phyloP scores from a whole-genome alignment of 1,140 invertebrate genomes.

The Drosophila punjabiensis region DNA sequence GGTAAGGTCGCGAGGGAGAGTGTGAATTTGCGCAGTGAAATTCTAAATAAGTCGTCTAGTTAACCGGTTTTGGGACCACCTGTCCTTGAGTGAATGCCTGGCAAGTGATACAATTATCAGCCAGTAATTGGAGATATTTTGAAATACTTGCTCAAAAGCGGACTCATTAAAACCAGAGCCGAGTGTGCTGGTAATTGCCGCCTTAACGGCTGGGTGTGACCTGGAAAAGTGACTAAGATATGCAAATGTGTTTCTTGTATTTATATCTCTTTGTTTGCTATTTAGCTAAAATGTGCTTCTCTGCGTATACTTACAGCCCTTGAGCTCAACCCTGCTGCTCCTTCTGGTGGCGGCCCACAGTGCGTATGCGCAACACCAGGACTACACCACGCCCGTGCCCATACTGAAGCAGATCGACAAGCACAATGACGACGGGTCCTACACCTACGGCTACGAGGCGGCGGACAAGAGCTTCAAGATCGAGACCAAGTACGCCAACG shows the following conservation, averaged over 20 bases:
- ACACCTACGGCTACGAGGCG: slow-evolving; percentile 95
- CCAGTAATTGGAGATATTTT: slow-evolving; percentile 25
- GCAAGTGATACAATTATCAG: slow-evolving; percentile 19
- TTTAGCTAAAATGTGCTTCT: not conserved
- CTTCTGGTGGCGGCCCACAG: slow-evolving; percentile 45
- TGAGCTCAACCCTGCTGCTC: slow-evolving; percentile 24
- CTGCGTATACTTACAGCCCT: slow-evolving; percentile 12
- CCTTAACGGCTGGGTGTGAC: slow-evolving; percentile 18
- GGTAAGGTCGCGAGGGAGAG: slow-evolving; percentile 62
- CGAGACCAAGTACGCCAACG: slow-evolving; percentile 93
- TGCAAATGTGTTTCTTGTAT: not conserved
- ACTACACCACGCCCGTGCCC: slow-evolving; percentile 89
- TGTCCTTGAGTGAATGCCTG: slow-evolving; percentile 43
- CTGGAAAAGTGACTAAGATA: not conserved
- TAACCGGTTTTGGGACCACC: slow-evolving; percentile 48
- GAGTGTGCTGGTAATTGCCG: slow-evolving; percentile 19
- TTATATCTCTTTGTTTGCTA: slow-evolving; percentile 8
- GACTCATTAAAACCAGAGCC: slow-evolving; percentile 16
- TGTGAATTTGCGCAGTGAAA: slow-evolving; percentile 30
- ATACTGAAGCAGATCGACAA: slow-evolving; percentile 95
- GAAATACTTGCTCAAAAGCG: slow-evolving; percentile 23
- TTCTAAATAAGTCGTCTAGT: slow-evolving; percentile 34
- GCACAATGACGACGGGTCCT: slow-evolving; percentile 94
- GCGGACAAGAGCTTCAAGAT: slow-evolving; percentile 97
- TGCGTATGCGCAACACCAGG: slow-evolving; percentile 75